These are phyloP conservation scores for Aphrophora alni DNA, from an alignment of 2,888 invertebrate genomes.

Conservation along the genomic window DNA sequence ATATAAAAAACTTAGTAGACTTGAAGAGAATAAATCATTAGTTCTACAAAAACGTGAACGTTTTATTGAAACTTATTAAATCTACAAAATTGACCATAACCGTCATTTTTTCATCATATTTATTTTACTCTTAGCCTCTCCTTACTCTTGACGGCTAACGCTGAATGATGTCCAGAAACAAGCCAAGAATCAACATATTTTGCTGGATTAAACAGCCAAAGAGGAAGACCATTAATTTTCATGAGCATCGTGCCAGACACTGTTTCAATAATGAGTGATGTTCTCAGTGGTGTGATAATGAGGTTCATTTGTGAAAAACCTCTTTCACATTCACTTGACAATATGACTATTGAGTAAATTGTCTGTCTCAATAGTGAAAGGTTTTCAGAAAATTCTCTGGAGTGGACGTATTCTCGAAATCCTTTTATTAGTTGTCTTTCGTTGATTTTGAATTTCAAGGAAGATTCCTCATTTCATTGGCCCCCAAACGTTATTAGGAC, in stretches of 20 bases:
- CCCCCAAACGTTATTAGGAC: constrained; percentile 8
- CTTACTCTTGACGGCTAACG: neutral
- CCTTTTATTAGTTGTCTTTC: neutral
- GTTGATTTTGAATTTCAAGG: neutral
- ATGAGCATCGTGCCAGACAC: neutral
- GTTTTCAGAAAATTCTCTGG: neutral
- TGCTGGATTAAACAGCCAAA: neutral
- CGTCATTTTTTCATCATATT: neutral
- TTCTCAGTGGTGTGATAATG: neutral
- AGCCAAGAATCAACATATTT: neutral
- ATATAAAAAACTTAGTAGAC: too few relatives aligned
- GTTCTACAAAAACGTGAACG: neutral
- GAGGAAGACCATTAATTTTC: neutral
- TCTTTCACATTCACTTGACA: constrained; percentile 12
- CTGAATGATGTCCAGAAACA: neutral
- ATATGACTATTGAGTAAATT: neutral
- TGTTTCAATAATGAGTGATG: neutral
- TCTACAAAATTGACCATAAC: neutral
- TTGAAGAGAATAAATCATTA: neutral
- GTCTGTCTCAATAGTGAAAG: neutral
- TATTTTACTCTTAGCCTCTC: neutral
- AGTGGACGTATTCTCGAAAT: neutral
- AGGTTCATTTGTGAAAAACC: neutral
- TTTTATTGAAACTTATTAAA: neutral
- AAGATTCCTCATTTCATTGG: neutral